phyloP scores from a whole-genome alignment of 30 jellyfish, hydroid and myxozoan species.

The Aurelia sp. region DNA sequence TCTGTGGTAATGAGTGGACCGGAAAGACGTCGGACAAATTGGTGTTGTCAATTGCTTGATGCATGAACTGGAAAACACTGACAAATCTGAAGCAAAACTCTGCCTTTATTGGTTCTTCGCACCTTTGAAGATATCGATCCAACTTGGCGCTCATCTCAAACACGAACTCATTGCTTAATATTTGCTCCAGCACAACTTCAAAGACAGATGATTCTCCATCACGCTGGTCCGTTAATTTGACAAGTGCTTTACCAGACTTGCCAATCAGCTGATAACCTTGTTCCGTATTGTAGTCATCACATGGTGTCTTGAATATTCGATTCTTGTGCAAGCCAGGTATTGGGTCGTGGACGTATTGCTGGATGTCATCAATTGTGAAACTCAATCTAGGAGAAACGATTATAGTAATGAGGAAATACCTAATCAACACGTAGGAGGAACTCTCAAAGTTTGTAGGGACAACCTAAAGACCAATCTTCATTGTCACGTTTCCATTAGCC shows the following conservation, averaged over 20 bases:
- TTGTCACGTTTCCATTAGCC: too few species aligned
- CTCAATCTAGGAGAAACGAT: constrained; percentile 49
- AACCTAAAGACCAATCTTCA: too few species aligned
- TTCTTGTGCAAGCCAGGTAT: constrained; percentile 28
- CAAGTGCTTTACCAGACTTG: constrained; percentile 79
- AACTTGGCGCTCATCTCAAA: constrained; percentile 68
- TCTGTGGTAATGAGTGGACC: background rate
- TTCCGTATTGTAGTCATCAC: constrained; percentile 47
- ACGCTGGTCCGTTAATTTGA: constrained; percentile 28
- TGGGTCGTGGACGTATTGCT: constrained; percentile 33
- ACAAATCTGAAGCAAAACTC: constrained; percentile 72
- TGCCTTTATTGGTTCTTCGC: constrained; percentile 20
- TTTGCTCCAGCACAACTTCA: constrained; percentile 57
- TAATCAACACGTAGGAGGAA: too few species aligned
- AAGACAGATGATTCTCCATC: constrained; percentile 15
- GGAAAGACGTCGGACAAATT: constrained; percentile 61
- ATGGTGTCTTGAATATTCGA: constrained; percentile 31
- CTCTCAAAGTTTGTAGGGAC: too few species aligned
- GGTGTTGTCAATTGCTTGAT: constrained; percentile 66
- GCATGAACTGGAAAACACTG: constrained; percentile 73
- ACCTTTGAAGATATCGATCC: background rate
- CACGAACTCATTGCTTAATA: constrained; percentile 37
- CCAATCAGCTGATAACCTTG: constrained; percentile 66
- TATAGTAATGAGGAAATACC: too few species aligned
- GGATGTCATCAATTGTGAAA: constrained; percentile 45